Base-by-base conservation (phyloP, 2,888 invertebrate genomes). In the Archips crataeganus region DNA sequence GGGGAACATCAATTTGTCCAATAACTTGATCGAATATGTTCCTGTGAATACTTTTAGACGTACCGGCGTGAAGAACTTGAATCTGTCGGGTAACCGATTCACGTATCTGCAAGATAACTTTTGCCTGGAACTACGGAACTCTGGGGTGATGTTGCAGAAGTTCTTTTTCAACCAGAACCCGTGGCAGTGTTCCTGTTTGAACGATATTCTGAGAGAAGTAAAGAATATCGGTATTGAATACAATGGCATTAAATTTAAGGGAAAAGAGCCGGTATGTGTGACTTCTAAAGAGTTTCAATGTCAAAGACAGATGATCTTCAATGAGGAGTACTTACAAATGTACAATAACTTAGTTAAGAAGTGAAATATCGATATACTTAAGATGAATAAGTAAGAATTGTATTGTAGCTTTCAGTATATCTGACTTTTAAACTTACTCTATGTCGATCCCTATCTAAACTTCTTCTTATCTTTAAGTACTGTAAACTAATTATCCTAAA, bases 81-180 rank as follows among this genome's bases (percentile, higher is more conserved):
- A 93, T 79, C 77, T 94, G 32, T 84, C 90, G 0, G 81, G 81
- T 51, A 93, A 94, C 71, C 87, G 79, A 75, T 85, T 93, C 36
- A 89, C 90, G 0, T 93, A 88, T 81, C 82, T 94, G 42, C 79
- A 82, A 23, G 87, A 88, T 49, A 93, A 93, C 75, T 94, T 94
- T 78, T 88, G 86, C 66, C 80, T 91, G 39, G 91, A 92, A 57
- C 77, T 93, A 1, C 85, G 77, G 62, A 91, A 91, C 76, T 87
- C 87, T 3, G 91, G 92, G 0, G 87, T 84, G 0, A 81, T 61
- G 34, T 75, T 93, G 39, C 83, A 78, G 2, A 90, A 90, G 75
- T 90, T 93, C 70, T 87, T 85, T 71, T 90, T 93, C 42, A 87
- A 91, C 23, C 86, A 89, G n/a, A 94, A 93, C 72, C 93, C 92